Conservation (phyloP, 2,888 invertebrate species). For the Allygus modestus region DNA sequence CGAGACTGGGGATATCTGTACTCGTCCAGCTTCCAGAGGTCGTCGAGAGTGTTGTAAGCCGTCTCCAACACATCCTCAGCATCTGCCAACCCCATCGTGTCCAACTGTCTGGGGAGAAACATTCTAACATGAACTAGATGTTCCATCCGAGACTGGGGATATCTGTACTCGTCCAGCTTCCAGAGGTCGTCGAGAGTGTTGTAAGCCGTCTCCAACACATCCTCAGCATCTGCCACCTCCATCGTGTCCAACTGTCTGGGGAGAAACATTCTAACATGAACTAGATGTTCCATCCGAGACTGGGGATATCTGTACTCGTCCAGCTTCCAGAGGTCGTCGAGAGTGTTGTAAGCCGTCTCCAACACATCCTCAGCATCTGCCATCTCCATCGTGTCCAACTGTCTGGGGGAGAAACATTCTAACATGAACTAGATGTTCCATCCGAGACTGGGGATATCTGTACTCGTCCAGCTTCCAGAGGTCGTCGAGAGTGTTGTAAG, state of each 20-base stretch:
- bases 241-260: no score
- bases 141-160: constrained; percentile 90
- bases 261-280: constrained; percentile 91
- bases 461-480: constrained; percentile 91
- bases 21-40: constrained; percentile 92
- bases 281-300: constrained; percentile 89
- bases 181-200: constrained; percentile 96
- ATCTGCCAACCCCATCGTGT: constrained; percentile 74
- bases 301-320: constrained; percentile 87
- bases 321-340: constrained; percentile 97
- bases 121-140: constrained; percentile 91
- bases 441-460: constrained; percentile 89
- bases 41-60: constrained; percentile 91
- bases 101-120: no score
- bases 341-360: constrained; percentile 88
- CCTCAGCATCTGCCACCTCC: constrained; percentile 79
- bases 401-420: no score
- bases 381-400: constrained; percentile 70
- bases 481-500: constrained; percentile 93
- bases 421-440: constrained; percentile 91
- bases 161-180: constrained; percentile 86
- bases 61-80: constrained; percentile 90
- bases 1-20: constrained; percentile 88
- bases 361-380: constrained; percentile 85
- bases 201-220: constrained; percentile 89